Percentiles rank a stretch among this genome's conserved stretches.
These are phyloP conservation scores for Agrotis exclamationis DNA, from an alignment of 2,888 invertebrate species.

Conservation along the genomic window DNA sequence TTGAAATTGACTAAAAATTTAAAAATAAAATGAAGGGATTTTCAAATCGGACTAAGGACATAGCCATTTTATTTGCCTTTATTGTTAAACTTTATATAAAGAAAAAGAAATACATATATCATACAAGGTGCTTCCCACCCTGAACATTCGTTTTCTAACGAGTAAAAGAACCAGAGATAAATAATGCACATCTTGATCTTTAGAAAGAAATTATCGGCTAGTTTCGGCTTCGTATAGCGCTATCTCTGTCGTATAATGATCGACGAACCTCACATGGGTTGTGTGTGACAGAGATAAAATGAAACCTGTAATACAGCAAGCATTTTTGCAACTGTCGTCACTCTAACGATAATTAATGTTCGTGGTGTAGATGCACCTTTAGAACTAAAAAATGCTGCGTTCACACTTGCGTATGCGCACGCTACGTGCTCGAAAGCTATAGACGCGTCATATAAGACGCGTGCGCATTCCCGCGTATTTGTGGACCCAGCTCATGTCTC, in stretches of 20 bases:
- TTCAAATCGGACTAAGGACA: slow-evolving; percentile 3
- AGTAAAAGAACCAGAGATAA: too few species aligned
- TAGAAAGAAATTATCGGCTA: too few species aligned
- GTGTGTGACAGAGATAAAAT: too few species aligned
- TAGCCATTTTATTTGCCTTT: slow-evolving; percentile 3
- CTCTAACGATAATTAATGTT: slow-evolving; percentile 7
- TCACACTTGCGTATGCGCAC: too few species aligned
- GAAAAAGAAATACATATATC: background rate
- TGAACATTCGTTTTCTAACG: slow-evolving; percentile 11
- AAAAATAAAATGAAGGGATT: background rate
- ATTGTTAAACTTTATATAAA: background rate
- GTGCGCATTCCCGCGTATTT: too few species aligned
- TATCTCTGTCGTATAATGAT: too few species aligned
- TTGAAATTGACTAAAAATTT: slow-evolving; percentile 4
- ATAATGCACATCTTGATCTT: too few species aligned
- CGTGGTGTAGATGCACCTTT: slow-evolving; percentile 1
- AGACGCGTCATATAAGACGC: too few species aligned
- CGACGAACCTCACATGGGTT: too few species aligned
- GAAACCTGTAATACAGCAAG: background rate
- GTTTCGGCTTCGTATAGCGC: too few species aligned
- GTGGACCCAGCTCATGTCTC: too few species aligned
- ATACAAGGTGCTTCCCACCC: background rate
- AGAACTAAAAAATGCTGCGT: background rate
- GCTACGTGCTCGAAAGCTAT: too few species aligned
- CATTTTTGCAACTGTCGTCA: background rate